phyloP scores from a whole-genome alignment of 2,888 invertebrate species.

The Odontothrips loti region DNA sequence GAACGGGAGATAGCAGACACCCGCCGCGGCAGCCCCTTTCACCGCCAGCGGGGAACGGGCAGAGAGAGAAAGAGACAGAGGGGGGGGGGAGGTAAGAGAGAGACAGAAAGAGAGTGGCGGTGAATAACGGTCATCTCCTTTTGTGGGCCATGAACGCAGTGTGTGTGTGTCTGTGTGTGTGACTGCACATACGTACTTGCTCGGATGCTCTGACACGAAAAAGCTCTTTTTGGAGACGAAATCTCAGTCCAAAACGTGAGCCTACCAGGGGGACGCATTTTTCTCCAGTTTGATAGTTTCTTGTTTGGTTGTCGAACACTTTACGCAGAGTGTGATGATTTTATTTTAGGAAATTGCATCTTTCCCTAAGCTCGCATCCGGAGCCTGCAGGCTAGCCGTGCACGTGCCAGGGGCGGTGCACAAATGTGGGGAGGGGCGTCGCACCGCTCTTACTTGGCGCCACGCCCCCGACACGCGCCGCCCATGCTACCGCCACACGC shows the following conservation, averaged over 20 bases:
- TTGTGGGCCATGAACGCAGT: neutral
- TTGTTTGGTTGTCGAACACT: no score
- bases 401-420: no score
- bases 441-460: no score
- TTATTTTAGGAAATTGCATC: no score
- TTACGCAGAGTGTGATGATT: no score
- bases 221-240: neutral
- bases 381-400: neutral
- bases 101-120: neutral
- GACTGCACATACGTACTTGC: neutral
- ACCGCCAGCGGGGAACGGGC: neutral
- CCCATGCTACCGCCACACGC: neutral
- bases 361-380: no score
- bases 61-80: constrained; percentile 14
- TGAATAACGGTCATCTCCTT: constrained; percentile 19
- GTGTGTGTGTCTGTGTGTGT: neutral
- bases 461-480: neutral
- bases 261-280: no score
- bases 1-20: neutral
- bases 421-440: no score
- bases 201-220: neutral
- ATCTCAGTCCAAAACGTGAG: no score
- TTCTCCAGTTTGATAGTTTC: no score
- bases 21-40: neutral
- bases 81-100: neutral